A percentile compares a stretch with the other conserved stretches of the same genome.
Evolutionary conservation across 2,888 invertebrate species (phyloP).

Genomic region (Drosophila ustulata): DNA sequence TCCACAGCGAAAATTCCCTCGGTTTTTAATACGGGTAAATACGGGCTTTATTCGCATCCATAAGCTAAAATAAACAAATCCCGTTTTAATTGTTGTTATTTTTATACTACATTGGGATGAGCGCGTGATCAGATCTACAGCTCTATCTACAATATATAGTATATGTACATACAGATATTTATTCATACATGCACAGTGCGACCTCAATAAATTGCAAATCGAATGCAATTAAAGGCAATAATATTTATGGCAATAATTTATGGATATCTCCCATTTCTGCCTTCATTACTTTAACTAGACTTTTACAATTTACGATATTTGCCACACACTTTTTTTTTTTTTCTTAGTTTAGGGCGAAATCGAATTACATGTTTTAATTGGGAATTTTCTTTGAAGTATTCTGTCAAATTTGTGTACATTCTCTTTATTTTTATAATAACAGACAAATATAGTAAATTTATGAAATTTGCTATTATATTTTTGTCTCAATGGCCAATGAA

Average conservation of each 20-base stretch:
- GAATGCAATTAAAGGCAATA: neutral
- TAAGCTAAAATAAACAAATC: slow-evolving; percentile 23
- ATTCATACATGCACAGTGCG: neutral
- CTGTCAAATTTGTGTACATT: no score
- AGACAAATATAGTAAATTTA: no score
- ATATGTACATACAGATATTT: neutral
- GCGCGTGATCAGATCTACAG: slow-evolving; percentile 3
- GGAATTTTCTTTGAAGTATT: no score
- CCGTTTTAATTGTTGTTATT: slow-evolving; percentile 13
- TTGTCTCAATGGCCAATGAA: no score
- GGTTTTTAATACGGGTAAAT: slow-evolving; percentile 16
- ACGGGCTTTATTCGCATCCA: slow-evolving; percentile 14
- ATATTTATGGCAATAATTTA: slow-evolving; percentile 1
- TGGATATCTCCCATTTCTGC: neutral
- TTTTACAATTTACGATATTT: no score
- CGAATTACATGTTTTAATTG: no score
- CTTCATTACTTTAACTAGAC: no score
- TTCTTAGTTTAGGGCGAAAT: no score
- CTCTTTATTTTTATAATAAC: no score
- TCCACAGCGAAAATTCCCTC: neutral
- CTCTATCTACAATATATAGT: neutral
- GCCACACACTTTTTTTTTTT: no score
- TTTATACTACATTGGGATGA: neutral
- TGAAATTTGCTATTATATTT: no score
- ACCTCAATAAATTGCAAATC: neutral